phyloP scores from a whole-genome alignment of 2,888 invertebrate genomes.

The Phorcus lineatus region DNA sequence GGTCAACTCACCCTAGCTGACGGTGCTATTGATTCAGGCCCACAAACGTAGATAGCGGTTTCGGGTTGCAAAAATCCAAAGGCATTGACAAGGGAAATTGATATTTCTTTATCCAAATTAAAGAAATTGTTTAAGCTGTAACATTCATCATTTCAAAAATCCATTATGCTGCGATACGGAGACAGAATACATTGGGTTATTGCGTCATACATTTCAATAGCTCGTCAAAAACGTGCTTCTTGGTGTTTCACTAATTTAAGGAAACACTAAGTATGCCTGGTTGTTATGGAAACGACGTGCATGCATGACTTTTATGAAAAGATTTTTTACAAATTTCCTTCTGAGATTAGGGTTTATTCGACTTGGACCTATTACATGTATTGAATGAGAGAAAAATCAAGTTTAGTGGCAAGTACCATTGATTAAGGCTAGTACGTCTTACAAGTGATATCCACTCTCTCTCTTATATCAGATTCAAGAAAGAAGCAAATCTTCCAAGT shows the following conservation, averaged over 20 bases:
- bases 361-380: not conserved
- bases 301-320: conserved; percentile 22
- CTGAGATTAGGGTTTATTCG: conserved; percentile 6
- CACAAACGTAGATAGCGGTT: conserved; percentile 9
- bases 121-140: conserved; percentile 23
- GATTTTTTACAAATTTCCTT: conserved; percentile 11
- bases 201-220: conserved; percentile 22
- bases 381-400: not conserved
- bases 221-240: conserved; percentile 18
- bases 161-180: not conserved
- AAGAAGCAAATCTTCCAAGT: no score
- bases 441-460: not conserved
- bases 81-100: conserved; percentile 21
- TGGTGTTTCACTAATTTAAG: conserved; percentile 5
- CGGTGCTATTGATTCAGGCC: not conserved
- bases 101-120: conserved; percentile 25
- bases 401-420: not conserved
- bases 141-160: conserved; percentile 20
- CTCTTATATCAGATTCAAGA: not conserved
- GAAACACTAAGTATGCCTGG: conserved; percentile 11
- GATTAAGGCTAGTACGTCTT: not conserved
- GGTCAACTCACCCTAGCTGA: conserved; percentile 14
- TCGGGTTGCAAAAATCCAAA: not conserved
- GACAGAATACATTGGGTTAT: not conserved
- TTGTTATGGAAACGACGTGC: conserved; percentile 19